phyloP scores from a whole-genome alignment of 1,140 invertebrate species.

The Drosophila tsacasi region DNA sequence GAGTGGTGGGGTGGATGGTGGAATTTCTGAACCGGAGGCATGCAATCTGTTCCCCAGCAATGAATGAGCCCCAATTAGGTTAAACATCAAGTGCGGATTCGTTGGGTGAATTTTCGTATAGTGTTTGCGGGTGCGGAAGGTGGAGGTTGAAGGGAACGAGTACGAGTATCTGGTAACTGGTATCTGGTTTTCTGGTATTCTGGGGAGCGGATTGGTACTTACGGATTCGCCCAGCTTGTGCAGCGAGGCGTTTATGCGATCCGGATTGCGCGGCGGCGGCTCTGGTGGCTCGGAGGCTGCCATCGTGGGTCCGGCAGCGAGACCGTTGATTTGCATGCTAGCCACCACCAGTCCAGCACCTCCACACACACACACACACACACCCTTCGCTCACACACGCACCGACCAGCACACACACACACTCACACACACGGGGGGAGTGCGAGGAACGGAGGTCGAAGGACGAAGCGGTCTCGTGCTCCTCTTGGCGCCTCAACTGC shows the following conservation, averaged over 20 bases:
- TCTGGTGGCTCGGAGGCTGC: constrained; percentile 85
- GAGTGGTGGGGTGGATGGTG: neutral
- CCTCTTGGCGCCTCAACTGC: constrained; percentile 38
- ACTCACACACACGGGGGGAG: constrained; percentile 4
- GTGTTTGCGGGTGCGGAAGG: constrained; percentile 22
- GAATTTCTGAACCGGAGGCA: constrained; percentile 21
- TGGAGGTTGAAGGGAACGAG: neutral
- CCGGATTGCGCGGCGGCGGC: constrained; percentile 85
- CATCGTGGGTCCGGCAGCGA: constrained; percentile 82
- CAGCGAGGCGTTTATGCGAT: constrained; percentile 85
- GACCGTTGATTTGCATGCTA: constrained; percentile 85
- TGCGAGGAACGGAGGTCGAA: constrained; percentile 20
- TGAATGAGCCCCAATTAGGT: constrained; percentile 75
- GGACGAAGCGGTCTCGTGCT: constrained; percentile 24
- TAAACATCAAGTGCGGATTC: constrained; percentile 65
- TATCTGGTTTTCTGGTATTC: constrained; percentile 10
- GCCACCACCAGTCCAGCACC: constrained; percentile 27
- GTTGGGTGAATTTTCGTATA: constrained; percentile 33
- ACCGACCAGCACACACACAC: constrained; percentile 9
- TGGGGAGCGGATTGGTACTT: constrained; percentile 67
- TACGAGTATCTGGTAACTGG: constrained; percentile 9
- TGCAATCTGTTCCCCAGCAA: constrained; percentile 48
- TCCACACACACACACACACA: constrained; percentile 18
- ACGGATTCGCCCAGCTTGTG: constrained; percentile 84
- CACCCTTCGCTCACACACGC: constrained; percentile 1